phyloP scores from a whole-genome alignment of 2,113 vertebrate genomes.

The Verasper variegatus region DNA sequence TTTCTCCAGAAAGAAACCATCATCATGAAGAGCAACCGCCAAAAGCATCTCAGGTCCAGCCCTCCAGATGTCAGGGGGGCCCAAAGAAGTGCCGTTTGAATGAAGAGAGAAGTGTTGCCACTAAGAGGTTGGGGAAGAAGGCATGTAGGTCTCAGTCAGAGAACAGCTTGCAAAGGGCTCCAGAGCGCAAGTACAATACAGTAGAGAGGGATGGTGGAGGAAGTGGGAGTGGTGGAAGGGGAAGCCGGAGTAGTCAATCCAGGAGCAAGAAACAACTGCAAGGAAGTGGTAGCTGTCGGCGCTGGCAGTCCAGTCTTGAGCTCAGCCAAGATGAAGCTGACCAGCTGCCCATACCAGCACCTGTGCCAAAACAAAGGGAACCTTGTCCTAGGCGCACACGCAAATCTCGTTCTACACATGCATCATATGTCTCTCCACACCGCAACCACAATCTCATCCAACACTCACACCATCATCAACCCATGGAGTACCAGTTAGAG shows the following conservation, averaged over 20 bases:
- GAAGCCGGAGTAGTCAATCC: slow-evolving; percentile 59
- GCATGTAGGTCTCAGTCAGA: slow-evolving; percentile 88
- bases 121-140: slow-evolving; percentile 80
- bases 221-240: slow-evolving; percentile 58
- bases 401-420: slow-evolving; percentile 62
- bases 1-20: slow-evolving; percentile 66
- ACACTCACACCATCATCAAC: slow-evolving; percentile 55
- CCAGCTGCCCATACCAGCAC: slow-evolving; percentile 28
- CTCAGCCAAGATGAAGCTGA: slow-evolving; percentile 84
- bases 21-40: slow-evolving; percentile 52
- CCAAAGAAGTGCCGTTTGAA: slow-evolving; percentile 83
- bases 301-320: slow-evolving; percentile 88
- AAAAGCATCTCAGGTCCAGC: slow-evolving; percentile 37
- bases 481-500: slow-evolving; percentile 61
- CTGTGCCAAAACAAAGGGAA: slow-evolving; percentile 54
- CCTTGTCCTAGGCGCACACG: slow-evolving; percentile 63
- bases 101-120: slow-evolving; percentile 70
- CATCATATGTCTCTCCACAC: slow-evolving; percentile 57
- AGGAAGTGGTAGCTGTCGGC: slow-evolving; percentile 64
- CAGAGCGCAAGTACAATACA: slow-evolving; percentile 82
- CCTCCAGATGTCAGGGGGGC: slow-evolving; percentile 55
- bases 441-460: slow-evolving; percentile 19
- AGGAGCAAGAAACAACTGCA: slow-evolving; percentile 77
- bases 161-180: slow-evolving; percentile 83
- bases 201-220: slow-evolving; percentile 80